Evolutionary conservation across 2,113 vertebrate species (phyloP).

Genomic region (Ancistrus triradiatus): DNA sequence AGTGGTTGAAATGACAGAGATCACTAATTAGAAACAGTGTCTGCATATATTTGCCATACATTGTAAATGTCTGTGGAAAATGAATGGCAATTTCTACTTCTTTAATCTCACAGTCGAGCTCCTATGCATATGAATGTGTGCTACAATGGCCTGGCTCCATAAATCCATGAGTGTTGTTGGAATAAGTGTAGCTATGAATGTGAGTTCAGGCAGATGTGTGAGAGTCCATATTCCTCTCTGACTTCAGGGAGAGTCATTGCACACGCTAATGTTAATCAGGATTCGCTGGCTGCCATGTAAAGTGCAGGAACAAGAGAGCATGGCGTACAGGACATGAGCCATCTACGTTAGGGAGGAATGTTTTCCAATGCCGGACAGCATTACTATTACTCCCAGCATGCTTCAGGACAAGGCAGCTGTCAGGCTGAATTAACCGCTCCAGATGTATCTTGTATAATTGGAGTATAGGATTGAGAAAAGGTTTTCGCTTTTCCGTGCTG

Average conservation of each 20-base stretch:
- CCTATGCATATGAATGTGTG: too few relatives aligned
- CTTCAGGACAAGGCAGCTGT: conserved; percentile 76
- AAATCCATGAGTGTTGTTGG: too few relatives aligned
- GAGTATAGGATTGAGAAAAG: conserved; percentile 52
- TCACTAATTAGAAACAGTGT: too few relatives aligned
- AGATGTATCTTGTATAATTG: conserved; percentile 76
- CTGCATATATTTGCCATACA: too few relatives aligned
- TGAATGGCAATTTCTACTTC: too few relatives aligned
- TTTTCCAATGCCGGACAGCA: conserved; percentile 70
- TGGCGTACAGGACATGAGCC: conserved; percentile 60
- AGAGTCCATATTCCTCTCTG: too few relatives aligned
- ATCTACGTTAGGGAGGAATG: conserved; percentile 76
- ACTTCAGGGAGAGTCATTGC: conserved; percentile 59
- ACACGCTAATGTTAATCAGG: conserved; percentile 73
- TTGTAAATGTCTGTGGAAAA: too few relatives aligned
- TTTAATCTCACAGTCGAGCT: too few relatives aligned
- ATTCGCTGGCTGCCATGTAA: conserved; percentile 71
- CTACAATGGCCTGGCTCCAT: too few relatives aligned
- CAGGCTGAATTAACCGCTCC: conserved; percentile 73
- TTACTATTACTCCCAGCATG: conserved; percentile 75
- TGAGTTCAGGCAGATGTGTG: too few relatives aligned
- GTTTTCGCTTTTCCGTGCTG: conserved; percentile 65
- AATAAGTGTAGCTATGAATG: too few relatives aligned
- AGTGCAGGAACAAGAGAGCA: conserved; percentile 60
- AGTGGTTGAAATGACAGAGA: too few relatives aligned